Evolutionary conservation across 2,888 invertebrate genomes (phyloP), one percentile per base, ranked within the genome.

Genomic region (Ichneumon xanthorius): DNA sequence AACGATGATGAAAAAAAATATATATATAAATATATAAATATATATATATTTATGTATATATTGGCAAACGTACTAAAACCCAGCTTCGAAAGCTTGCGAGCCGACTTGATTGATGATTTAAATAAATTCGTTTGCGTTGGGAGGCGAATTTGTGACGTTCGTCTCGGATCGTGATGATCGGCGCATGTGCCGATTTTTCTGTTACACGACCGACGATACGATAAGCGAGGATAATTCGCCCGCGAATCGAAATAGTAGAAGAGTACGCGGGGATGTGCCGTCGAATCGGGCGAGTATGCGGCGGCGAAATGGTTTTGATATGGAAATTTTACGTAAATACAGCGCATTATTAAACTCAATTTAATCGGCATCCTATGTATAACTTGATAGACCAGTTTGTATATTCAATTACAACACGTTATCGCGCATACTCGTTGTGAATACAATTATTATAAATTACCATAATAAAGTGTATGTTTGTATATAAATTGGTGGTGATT

Each of bases 401-500:
- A 90, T 88, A 90, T 91, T 90, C 88, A 91, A 91, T 91, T 90
- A 90, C 87, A 84, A 87, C 89, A 90, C 87, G 87, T 90, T 90
- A 90, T 88, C 88, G 87, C 88, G 89, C 90, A 88, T 91, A 92
- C 87, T 91, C 90, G 90, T 89, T 92, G 91, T 91, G 91, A 92
- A 92, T 91, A 91, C 89, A 90, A 91, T 90, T 91, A 88, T 88
- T 88, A 92, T 91, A 88, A 90, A 91, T 92, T 89, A 91, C 85
- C 89, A 90, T 89, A 91, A 91, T 91, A 91, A 91, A 92, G 90
- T 91, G 91, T 91, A 92, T 91, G 91, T 91, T 91, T 91, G 89
- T 91, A 91, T 91, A 91, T 89, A 72, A 79, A 80, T 85, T 79
- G 7, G 58, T 26, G 22, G 1, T 58, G 22, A 11, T 14, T 26